phyloP scores from a whole-genome alignment of 2,113 vertebrate species.

The Neotoma lepida region DNA sequence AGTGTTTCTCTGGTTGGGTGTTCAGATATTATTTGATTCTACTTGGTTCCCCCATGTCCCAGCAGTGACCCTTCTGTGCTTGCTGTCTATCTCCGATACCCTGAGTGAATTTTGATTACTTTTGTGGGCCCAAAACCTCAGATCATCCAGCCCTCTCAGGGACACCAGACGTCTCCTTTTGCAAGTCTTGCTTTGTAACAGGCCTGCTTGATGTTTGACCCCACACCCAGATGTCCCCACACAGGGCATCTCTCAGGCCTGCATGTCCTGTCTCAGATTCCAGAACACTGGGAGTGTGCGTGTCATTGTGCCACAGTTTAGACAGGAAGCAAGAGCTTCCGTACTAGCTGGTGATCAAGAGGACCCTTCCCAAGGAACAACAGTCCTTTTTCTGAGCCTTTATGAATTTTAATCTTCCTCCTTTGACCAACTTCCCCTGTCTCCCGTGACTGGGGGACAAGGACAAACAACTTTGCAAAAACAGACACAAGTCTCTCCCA shows the following conservation, averaged over 20 bases:
- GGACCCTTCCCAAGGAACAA: constrained; percentile 65
- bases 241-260: rapidly evolving
- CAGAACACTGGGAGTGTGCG: constrained; percentile 34
- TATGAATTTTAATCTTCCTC: constrained; percentile 75
- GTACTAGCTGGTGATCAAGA: constrained; percentile 44
- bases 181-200: no score
- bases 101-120: rapidly evolving
- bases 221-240: rapidly evolving
- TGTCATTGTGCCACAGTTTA: constrained; percentile 18
- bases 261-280: neutral
- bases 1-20: rapidly evolving
- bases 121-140: no score
- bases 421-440: constrained; percentile 70
- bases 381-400: constrained; percentile 53
- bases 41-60: rapidly evolving
- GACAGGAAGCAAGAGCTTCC: constrained; percentile 72
- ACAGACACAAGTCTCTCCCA: neutral
- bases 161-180: rapidly evolving
- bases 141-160: neutral
- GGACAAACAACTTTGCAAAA: neutral
- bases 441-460: constrained; percentile 49
- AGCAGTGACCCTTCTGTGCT: neutral
- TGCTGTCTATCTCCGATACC: neutral
- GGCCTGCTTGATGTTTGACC: neutral
- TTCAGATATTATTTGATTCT: rapidly evolving